Evolutionary conservation across 1,140 invertebrate genomes (phyloP).

Genomic region (Asbolus verrucosus): DNA sequence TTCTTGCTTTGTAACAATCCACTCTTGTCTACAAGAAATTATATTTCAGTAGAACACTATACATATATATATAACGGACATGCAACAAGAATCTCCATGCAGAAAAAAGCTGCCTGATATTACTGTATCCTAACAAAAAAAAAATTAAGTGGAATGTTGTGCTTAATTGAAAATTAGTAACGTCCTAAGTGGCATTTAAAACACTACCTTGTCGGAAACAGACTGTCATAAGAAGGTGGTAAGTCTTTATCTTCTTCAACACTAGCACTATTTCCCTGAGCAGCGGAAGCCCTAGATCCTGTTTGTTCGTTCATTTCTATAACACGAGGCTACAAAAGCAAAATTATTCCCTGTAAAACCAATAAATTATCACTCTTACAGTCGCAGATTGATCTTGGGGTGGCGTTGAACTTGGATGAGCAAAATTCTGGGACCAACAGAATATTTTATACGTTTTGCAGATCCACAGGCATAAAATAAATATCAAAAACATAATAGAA

Average conservation of each 20-base stretch:
- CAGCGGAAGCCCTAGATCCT: background rate
- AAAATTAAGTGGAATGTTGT: background rate
- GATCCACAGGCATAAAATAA: constrained; percentile 46
- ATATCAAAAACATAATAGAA: constrained; percentile 43
- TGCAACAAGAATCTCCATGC: no score
- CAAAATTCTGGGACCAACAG: constrained; percentile 48
- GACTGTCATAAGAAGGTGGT: constrained; percentile 52
- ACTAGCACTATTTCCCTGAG: background rate
- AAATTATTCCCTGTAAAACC: no score
- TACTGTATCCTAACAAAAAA: background rate
- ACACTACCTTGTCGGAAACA: constrained; percentile 46
- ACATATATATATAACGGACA: background rate
- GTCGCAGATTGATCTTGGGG: constrained; percentile 2
- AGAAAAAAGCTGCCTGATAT: background rate
- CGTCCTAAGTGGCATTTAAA: background rate
- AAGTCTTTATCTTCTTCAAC: constrained; percentile 52
- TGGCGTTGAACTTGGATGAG: constrained; percentile 17
- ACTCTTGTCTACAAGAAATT: background rate
- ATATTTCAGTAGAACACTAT: background rate
- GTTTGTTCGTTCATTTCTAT: constrained; percentile 49
- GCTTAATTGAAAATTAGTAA: background rate
- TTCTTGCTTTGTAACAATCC: background rate
- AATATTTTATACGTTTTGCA: constrained; percentile 48
- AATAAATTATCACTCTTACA: background rate
- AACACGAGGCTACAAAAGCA: constrained; percentile 34